Evolutionary conservation across 2,888 invertebrate genomes (phyloP), one percentile per base, ranked within the genome.

Genomic region (Diabrotica balteata): DNA sequence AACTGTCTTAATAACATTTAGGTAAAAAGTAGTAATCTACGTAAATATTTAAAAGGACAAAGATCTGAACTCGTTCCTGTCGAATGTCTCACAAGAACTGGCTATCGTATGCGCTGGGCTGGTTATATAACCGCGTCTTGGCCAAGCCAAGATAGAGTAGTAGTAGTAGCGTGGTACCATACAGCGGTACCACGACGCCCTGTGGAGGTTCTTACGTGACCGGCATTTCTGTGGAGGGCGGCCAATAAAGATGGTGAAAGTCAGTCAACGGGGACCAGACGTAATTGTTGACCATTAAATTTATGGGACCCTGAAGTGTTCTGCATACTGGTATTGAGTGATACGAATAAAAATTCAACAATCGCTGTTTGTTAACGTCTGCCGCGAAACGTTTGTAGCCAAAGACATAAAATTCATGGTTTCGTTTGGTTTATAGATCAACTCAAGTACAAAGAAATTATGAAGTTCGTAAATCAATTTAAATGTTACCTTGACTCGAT

Each of bases 201-300:
- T 64, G 70, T 66, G 65, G 67, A 58, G 66, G 67, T 68, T 60
- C 46, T 46, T 70, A 49, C 70, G 65, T 67, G 62, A 66, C 54
- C 59, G 51, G 59, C 55, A 57, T 55, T 47, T 55, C 45, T 51
- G 71, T 67, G 70, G 74, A 72, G 74, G 75, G 73, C 72, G 67
- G 59, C 75, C 75, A 76, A 76, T 76, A 70, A 70, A 68, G 64
- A 63, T 60, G 72, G 74, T 74, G 75, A 76, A 76, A 76, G 75
- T 76, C 68, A 32, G 64, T 69, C 52, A 67, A 55, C 59, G 45
- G 63, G 59, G 60, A 63, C 69, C 68, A 69, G 68, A 68, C 70
- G 61, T 72, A 73, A 74, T 73, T 74, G 72, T 64, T 65, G 63
- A 65, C 66, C 55, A 60, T 45, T n/a, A 60, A 67, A 65, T 61